Base-by-base conservation (phyloP, 1,140 invertebrate genomes). In the Drosophila ogumai region DNA sequence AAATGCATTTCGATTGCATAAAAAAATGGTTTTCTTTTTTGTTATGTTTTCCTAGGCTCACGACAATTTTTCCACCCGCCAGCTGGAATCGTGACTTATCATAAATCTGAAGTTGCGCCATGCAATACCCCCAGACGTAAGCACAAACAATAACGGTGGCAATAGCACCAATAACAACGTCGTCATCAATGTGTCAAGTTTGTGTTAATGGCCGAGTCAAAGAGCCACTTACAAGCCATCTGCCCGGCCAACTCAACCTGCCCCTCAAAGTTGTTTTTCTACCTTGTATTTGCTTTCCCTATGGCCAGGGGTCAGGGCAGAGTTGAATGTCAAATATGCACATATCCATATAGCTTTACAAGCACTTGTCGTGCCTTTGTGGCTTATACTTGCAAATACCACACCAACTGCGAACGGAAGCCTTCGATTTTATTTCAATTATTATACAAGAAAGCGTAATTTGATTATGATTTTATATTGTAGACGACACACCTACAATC, bases 21-120 rank as follows among this genome's bases (percentile, higher is more conserved):
- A 68, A 71, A 68, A 60, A 54, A 34, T 19, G 38, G 6, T 65
- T 67, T 65, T 50, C 43, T 61, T 68, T 31, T 17, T 28, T 49
- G 40, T 15, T 32, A 5, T 22, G 31, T 17, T 41, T 49, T 41
- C 31, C 49, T 44, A n/a, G 10, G 28, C 41, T 40, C 17, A 36
- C 40, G 12, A 49, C 52, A 46, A 58, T 72, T 72, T 71, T 69
- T 19, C 41, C 65, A 28, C 8, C 65, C n/a, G 59, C 58, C 40
- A 72, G 58, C 52, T 82, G 71, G 50, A 81, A 75, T 81, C 85
- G 85, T 90, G 85, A 90, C 85, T 90, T 81, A 90, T 90, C 85
- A 90, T 85, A 85, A 90, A 90, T 90, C 85, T 72, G 66, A 52
- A 46, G 31, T 56, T 49, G 50, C 58, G 68, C 44, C 34, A 43